Evolutionary conservation across 2,888 invertebrate genomes (phyloP).

Genomic region (Folsomia manolachei): DNA sequence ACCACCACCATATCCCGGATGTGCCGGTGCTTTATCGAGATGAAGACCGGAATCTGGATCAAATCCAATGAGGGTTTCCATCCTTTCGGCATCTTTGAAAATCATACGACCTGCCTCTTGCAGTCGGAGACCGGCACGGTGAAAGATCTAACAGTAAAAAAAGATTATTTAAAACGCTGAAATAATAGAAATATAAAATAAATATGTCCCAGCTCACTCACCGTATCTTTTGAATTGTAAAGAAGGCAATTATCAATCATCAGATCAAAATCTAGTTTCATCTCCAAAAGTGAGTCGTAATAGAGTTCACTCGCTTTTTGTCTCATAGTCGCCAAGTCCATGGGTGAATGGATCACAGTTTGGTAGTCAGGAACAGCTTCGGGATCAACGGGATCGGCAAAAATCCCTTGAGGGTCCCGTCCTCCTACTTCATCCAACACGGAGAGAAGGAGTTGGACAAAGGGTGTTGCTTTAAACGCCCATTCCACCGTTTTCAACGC

Average conservation of each 20-base stretch:
- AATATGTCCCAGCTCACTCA: constrained; percentile 54
- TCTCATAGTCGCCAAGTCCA: constrained; percentile 87
- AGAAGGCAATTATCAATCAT: constrained; percentile 94
- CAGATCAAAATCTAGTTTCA: constrained; percentile 87
- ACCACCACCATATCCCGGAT: too few relatives aligned
- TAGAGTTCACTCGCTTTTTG: constrained; percentile 55
- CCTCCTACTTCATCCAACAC: constrained; percentile 73
- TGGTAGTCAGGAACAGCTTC: constrained; percentile 85
- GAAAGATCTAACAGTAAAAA: constrained; percentile 61
- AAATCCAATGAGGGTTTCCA: constrained; percentile 65
- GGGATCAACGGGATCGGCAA: constrained; percentile 87
- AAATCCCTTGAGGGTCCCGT: constrained; percentile 81
- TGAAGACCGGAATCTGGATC: constrained; percentile 56
- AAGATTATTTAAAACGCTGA: not conserved
- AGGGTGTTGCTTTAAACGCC: constrained; percentile 71
- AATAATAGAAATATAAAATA: not conserved
- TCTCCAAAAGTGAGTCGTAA: constrained; percentile 57
- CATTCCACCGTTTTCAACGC: constrained; percentile 77
- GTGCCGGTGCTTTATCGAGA: constrained; percentile 52
- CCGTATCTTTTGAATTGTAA: constrained; percentile 92
- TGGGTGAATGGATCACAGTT: constrained; percentile 76
- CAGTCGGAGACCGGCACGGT: constrained; percentile 83
- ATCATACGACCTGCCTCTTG: constrained; percentile 77
- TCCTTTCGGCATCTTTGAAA: constrained; percentile 74
- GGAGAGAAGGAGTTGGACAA: constrained; percentile 73